Conservation (phyloP, 1,140 invertebrate species). For the Drosophila setifemur region DNA sequence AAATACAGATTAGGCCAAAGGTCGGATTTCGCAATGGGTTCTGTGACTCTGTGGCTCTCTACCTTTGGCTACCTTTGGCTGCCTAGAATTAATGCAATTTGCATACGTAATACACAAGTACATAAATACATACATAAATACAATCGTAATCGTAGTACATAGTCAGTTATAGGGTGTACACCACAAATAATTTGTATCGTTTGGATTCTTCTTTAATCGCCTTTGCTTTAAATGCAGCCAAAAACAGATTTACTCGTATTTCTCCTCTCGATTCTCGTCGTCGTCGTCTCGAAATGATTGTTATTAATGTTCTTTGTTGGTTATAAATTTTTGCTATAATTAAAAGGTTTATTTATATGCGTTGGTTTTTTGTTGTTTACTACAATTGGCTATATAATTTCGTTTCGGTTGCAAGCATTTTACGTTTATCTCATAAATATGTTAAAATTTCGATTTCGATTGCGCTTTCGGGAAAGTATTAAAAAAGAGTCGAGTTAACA, state of each 20-base stretch:
- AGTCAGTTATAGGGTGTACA: conserved; percentile 62
- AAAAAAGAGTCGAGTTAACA: conserved; percentile 16
- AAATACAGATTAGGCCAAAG: too few species aligned
- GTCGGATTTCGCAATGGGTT: conserved; percentile 5
- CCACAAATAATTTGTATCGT: conserved; percentile 29
- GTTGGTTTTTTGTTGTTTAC: conserved; percentile 48
- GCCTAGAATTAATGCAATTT: conserved; percentile 67
- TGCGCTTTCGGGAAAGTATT: conserved; percentile 16
- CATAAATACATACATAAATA: conserved; percentile 77
- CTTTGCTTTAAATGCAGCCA: conserved; percentile 66
- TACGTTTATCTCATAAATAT: conserved; percentile 37
- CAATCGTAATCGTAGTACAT: conserved; percentile 72
- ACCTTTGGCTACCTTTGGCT: conserved; percentile 29
- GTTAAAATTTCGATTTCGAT: conserved; percentile 34
- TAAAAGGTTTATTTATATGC: conserved; percentile 56
- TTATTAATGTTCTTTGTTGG: conserved; percentile 32
- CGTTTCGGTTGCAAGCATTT: conserved; percentile 45
- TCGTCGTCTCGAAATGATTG: conserved; percentile 52
- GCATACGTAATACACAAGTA: conserved; percentile 67
- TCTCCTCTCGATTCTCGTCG: conserved; percentile 38
- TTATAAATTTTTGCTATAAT: conserved; percentile 66
- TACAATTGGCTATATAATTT: conserved; percentile 66
- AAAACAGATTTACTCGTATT: conserved; percentile 50
- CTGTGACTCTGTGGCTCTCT: conserved; percentile 7
- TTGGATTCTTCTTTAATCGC: background rate